These are phyloP conservation scores for Phenganax subtilis DNA, from an alignment of 92 coral and sea anemone species.

Conservation along the genomic window DNA sequence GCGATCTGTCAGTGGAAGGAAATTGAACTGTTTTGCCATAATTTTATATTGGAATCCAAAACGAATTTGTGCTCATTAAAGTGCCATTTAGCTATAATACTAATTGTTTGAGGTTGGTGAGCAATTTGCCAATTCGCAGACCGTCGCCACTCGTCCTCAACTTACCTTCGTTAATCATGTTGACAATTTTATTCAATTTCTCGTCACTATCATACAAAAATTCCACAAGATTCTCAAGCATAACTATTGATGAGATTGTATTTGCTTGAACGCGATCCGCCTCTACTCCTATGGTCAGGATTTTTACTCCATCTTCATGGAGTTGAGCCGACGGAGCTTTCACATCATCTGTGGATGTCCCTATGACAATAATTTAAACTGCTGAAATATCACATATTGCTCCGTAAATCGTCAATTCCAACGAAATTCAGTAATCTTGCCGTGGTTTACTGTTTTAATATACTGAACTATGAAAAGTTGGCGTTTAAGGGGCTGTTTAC, in stretches of 20 bases:
- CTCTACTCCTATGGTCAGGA: constrained; percentile 29
- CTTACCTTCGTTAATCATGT: constrained; percentile 30
- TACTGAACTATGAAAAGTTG: too few species aligned
- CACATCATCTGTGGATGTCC: constrained; percentile 31
- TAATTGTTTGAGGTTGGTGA: too few species aligned
- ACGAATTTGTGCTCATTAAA: too few species aligned
- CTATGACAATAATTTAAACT: background rate
- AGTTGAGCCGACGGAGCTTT: constrained; percentile 36
- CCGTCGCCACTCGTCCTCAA: background rate
- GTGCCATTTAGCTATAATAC: too few species aligned
- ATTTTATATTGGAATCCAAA: too few species aligned
- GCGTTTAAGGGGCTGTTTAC: too few species aligned
- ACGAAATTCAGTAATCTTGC: too few species aligned
- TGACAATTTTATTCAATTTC: constrained; percentile 29
- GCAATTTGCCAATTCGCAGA: background rate
- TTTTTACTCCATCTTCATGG: constrained; percentile 35
- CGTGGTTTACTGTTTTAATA: too few species aligned
- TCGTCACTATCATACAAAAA: constrained; percentile 32
- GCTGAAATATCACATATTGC: too few species aligned
- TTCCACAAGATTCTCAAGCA: constrained; percentile 28
- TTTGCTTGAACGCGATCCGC: constrained; percentile 25
- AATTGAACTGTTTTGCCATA: too few species aligned
- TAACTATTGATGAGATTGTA: constrained; percentile 21
- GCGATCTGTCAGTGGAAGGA: too few species aligned
- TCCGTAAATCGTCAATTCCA: too few species aligned